phyloP scores from a whole-genome alignment of 1,140 invertebrate genomes.

The Calliopsis andreniformis region DNA sequence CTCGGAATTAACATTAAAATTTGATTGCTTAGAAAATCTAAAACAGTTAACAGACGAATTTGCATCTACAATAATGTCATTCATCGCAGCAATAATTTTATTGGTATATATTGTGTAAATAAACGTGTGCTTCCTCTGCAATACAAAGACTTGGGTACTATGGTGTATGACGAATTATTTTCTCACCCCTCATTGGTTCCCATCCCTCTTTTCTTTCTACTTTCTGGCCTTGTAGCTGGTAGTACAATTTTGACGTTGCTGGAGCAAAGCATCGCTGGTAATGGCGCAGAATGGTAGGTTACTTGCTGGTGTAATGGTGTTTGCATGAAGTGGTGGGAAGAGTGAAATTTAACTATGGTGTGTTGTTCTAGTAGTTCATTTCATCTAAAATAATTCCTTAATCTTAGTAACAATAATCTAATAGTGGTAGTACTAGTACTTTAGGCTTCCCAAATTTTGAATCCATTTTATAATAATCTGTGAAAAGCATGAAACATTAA shows the following conservation, averaged over 20 bases:
- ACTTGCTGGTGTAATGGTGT: conserved; percentile 18
- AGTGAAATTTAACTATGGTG: conserved; percentile 7
- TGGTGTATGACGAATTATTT: conserved; percentile 69
- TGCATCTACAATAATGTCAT: conserved; percentile 33
- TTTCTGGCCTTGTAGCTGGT: conserved; percentile 18
- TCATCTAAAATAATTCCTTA: background rate
- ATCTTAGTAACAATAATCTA: too few species aligned
- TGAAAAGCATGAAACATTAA: too few species aligned
- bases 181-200: conserved; percentile 28
- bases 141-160: conserved; percentile 69
- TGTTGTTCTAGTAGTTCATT: background rate
- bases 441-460: too few species aligned
- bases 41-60: conserved; percentile 19
- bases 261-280: conserved; percentile 11
- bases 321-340: conserved; percentile 3
- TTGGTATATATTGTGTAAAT: conserved; percentile 77
- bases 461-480: too few species aligned
- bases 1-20: background rate
- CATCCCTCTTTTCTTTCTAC: conserved; percentile 36
- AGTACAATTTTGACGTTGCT: conserved; percentile 19
- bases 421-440: too few species aligned
- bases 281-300: conserved; percentile 43
- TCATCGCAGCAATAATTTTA: conserved; percentile 59
- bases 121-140: conserved; percentile 79
- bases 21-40: conserved; percentile 17